phyloP scores from a whole-genome alignment of 2,113 vertebrate species.

The Burhinus bistriatus region DNA sequence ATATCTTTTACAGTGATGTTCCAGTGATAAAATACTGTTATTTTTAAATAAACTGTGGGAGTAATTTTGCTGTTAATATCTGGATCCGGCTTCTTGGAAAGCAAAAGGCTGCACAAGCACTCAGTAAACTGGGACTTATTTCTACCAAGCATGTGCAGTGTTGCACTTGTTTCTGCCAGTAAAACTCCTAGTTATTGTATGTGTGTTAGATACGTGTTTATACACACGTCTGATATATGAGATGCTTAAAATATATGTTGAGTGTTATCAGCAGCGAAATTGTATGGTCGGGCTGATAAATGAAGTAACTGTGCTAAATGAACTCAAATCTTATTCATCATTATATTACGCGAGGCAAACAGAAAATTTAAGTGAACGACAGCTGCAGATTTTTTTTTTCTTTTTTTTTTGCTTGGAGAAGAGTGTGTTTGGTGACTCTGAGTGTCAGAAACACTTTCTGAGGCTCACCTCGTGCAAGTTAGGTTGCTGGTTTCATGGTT shows the following conservation, averaged over 20 bases:
- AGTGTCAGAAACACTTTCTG: neutral
- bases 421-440: neutral
- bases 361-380: neutral
- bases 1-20: neutral
- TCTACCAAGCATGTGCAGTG: rapidly evolving
- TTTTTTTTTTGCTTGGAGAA: neutral
- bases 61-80: neutral
- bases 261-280: neutral
- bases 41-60: neutral
- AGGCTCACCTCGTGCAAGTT: rapidly evolving
- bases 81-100: neutral
- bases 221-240: neutral
- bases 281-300: neutral
- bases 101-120: neutral
- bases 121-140: rapidly evolving
- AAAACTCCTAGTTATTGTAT: neutral
- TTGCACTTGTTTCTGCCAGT: neutral
- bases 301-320: conserved; percentile 12
- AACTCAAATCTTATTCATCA: neutral
- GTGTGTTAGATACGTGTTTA: neutral
- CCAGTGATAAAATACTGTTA: neutral
- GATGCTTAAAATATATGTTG: neutral
- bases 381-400: neutral
- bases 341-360: rapidly evolving
- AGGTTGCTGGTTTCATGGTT: neutral